These are phyloP conservation scores for Sander lucioperca DNA, from an alignment of 2,113 vertebrate species.

Conservation along the genomic window DNA sequence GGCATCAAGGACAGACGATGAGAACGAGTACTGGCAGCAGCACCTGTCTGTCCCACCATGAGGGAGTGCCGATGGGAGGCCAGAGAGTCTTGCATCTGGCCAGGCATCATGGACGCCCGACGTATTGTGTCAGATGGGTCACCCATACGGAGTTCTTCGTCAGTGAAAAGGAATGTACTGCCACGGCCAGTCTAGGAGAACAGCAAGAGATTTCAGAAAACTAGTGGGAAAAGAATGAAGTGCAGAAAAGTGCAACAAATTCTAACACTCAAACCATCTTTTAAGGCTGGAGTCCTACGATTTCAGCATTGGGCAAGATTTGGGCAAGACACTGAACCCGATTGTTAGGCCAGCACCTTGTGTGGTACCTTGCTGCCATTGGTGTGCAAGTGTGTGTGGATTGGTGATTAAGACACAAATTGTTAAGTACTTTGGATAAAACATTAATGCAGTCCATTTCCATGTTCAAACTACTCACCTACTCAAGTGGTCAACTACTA, in stretches of 20 bases:
- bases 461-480: not conserved
- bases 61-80: conserved; percentile 81
- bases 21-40: conserved; percentile 28
- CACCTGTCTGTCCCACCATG: conserved; percentile 75
- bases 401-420: not conserved
- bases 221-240: not conserved
- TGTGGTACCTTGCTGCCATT: not conserved
- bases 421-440: not conserved
- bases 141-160: conserved; percentile 91
- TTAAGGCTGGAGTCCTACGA: no score
- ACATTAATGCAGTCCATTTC: not conserved
- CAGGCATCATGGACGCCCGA: conserved; percentile 88
- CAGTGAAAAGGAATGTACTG: conserved; percentile 82
- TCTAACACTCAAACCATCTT: not conserved
- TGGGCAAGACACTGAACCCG: not conserved
- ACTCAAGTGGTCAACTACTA: not conserved
- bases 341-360: not conserved
- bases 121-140: conserved; percentile 91
- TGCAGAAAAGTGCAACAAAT: not conserved
- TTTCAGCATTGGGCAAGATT: no score
- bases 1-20: conserved; percentile 86
- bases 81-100: conserved; percentile 82
- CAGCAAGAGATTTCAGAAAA: not conserved
- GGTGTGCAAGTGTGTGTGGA: not conserved
- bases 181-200: conserved; percentile 79